Base-by-base conservation (phyloP, 2,113 vertebrate species). In the Sminthopsis crassicaudata region DNA sequence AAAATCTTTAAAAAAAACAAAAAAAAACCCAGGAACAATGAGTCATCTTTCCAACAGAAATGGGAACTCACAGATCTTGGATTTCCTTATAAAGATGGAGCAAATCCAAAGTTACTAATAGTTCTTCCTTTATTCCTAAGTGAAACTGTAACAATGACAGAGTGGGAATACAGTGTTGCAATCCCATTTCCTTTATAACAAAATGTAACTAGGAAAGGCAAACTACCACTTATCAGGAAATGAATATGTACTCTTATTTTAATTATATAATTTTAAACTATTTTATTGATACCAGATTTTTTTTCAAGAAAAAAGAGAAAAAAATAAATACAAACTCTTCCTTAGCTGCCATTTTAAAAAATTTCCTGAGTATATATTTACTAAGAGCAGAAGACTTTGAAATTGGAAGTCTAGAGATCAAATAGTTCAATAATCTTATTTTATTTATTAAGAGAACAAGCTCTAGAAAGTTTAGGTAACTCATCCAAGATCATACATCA, bases 1-100 rank as follows among this genome's bases (percentile, higher is more conserved):
- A 84, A 95, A 48, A 42, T 46, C 67, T 90, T 1, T 90, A 92
- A 93, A 90, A 91, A 55, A 8, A 24, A 88, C 46, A 48, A 48
- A 48, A 48, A 94, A 91, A 89, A 51, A 7, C 19, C 91, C 92
- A 84, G 0, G 0, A 10, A 23, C 51, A 42, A 76, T 89, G 95
- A 97, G 91, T 94, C 46, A 46, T 92, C 94, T 96, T 98, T 98
- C 95, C 95, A 95, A 96, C 97, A 98, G 96, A 98, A 98, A 96
- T 0, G 0, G 92, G 91, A 93, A 89, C 95, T 98, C 93, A 92
- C 23, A 90, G 54, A 46, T 93, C 67, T 94, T 96, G 90, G 91
- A 91, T 97, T 97, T 98, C 96, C 94, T 7, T 55, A 76, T 30
- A 91, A 48, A 30, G 46, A 46, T 90, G 94, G 95, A 97, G 51